Evolutionary conservation across 2,797 vertebrate genomes (phyloP).

Genomic region (Hafferia zeledoni): DNA sequence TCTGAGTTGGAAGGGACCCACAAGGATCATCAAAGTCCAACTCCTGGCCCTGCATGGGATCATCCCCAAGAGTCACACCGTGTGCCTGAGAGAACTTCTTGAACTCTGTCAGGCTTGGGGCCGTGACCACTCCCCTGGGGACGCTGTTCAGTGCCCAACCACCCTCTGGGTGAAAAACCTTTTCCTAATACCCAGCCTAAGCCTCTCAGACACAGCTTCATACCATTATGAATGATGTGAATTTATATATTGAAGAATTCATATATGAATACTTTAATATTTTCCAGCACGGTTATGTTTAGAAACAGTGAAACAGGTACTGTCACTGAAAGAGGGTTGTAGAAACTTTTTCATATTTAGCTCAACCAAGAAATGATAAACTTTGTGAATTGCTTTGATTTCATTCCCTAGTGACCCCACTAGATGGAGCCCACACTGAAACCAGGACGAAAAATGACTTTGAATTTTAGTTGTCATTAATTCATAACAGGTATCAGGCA

Average conservation of each 20-base stretch:
- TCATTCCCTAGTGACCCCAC: slow-evolving; percentile 68
- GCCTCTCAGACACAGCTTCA: not conserved
- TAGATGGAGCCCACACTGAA: slow-evolving; percentile 74
- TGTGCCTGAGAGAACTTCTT: not conserved
- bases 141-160: not conserved
- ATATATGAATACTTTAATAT: not conserved
- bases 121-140: not conserved
- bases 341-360: not conserved
- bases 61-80: not conserved
- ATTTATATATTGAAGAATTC: not conserved
- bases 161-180: not conserved
- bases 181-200: not conserved
- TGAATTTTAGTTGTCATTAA: not conserved
- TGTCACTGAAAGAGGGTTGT: not conserved
- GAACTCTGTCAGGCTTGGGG: not conserved
- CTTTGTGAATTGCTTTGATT: not conserved
- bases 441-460: fast-evolving
- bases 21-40: not conserved
- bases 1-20: not conserved
- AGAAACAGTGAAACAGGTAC: not conserved
- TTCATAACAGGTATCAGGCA: not conserved
- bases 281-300: not conserved
- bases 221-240: not conserved
- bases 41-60: not conserved
- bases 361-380: not conserved